Evolutionary conservation across 2,797 vertebrate species (phyloP), one percentile per base, ranked within the genome.

Genomic region (Danio aesculapii): DNA sequence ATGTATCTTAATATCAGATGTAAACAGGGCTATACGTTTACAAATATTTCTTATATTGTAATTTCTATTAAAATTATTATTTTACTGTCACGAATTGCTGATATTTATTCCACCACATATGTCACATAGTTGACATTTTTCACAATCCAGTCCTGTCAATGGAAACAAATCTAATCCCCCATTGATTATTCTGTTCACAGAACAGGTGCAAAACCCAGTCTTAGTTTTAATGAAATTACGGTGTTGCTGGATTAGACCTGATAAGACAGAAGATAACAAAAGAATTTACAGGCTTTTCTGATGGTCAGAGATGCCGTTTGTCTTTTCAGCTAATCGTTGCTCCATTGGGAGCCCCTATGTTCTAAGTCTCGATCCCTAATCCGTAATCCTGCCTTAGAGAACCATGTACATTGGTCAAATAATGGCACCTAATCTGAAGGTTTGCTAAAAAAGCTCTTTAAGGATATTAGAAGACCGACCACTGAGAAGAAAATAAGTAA

Each of bases 341-440:
- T 75, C 63, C 0, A 14, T 49, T 58, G 61, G 58, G 67, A 64
- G 53, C 30, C 85, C 85, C 79, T 50, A 59, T 14, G 81, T 75
- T 77, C 73, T 72, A 87, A 87, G 88, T 87, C 87, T 82, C 53
- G 57, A 71, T 43, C 84, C 79, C 30, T 92, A 93, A 92, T 91
- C 91, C 82, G 9, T 92, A 92, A 94, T 92, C 90, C 89, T 77
- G 70, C 92, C 83, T 84, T 84, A 77, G 1, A 78, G 83, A 66
- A 88, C 88, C 86, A 86, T 89, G 81, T 89, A 90, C 92, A 92
- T 93, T 93, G 90, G 90, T 88, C 87, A 92, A 79, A 92, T 92
- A 89, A 92, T 90, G 88, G 86, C 78, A 84, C 88, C 80, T 91
- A 94, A 94, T 93, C 91, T 88, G 76, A 83, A 76, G 85, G 46